A percentile compares a stretch with the other conserved stretches of the same genome.
phyloP scores from a whole-genome alignment of 23 tunicate species.

The Phallusia fumigata region DNA sequence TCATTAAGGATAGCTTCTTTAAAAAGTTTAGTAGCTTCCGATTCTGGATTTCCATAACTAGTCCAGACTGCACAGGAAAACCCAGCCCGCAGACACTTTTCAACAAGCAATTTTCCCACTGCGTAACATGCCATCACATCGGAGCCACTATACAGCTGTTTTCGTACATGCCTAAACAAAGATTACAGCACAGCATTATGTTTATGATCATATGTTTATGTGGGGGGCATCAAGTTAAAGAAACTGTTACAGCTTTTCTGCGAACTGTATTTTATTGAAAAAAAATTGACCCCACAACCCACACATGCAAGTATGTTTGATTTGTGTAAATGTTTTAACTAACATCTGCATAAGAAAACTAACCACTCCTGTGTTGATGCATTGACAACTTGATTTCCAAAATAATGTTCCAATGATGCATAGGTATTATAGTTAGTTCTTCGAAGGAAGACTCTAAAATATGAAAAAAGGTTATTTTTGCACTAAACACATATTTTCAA shows the following conservation, averaged over 20 bases:
- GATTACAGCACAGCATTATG: not conserved
- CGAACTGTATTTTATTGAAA: too few species aligned
- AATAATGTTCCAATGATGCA: conserved; percentile 55
- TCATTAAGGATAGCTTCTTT: conserved; percentile 12
- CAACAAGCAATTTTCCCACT: conserved; percentile 49
- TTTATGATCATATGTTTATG: too few species aligned
- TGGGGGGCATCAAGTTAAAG: too few species aligned
- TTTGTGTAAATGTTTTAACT: not conserved
- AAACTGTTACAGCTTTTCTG: too few species aligned
- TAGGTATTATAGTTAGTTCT: conserved; percentile 33
- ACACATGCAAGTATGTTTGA: not conserved
- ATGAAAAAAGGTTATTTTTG: not conserved
- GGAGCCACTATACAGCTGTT: conserved; percentile 37
- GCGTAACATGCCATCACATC: conserved; percentile 62
- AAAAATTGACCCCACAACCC: not conserved
- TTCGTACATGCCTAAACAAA: conserved; percentile 40
- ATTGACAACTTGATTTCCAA: conserved; percentile 34
- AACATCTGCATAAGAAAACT: not conserved
- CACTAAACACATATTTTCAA: not conserved
- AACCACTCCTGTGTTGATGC: conserved; percentile 66
- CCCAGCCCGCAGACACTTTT: conserved; percentile 68
- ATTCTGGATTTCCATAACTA: not conserved
- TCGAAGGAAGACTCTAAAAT: conserved; percentile 41
- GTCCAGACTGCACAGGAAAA: conserved; percentile 60
- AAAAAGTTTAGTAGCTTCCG: conserved; percentile 32